Percentiles rank a stretch among this genome's conserved stretches.
Evolutionary conservation across 1,140 invertebrate species (phyloP).

Genomic region (Camponotus vicinus): DNA sequence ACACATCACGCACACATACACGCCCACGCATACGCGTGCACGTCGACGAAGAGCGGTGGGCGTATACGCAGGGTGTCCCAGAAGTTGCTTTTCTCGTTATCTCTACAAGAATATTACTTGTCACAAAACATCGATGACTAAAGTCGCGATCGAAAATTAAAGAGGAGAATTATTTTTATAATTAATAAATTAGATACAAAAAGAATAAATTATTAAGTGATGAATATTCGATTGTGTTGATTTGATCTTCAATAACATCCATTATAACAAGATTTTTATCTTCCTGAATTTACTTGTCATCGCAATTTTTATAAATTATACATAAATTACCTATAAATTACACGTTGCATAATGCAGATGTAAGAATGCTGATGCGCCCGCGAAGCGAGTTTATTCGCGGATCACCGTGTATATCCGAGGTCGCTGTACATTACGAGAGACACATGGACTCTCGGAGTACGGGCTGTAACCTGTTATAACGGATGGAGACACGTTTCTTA

Average conservation of each 20-base stretch:
- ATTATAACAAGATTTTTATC: not conserved
- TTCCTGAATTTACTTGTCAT: not conserved
- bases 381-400: not conserved
- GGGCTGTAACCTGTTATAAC: slow-evolving; percentile 67
- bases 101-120: too few relatives aligned
- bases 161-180: not conserved
- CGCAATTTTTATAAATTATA: not conserved
- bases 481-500: slow-evolving; percentile 61
- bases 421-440: not conserved
- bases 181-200: not conserved
- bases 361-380: not conserved
- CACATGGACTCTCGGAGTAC: not conserved
- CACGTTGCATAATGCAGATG: not conserved
- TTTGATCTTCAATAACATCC: not conserved
- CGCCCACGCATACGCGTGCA: slow-evolving; percentile 38
- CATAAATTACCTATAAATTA: not conserved
- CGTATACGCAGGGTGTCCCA: slow-evolving; percentile 29
- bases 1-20: slow-evolving; percentile 1
- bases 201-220: not conserved
- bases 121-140: not conserved
- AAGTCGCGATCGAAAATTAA: not conserved
- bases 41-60: slow-evolving; percentile 8
- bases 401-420: slow-evolving; percentile 27
- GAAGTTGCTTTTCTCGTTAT: not conserved
- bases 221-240: not conserved